These are phyloP conservation scores for Pelecanoides urinatrix DNA, from an alignment of 2,113 vertebrate genomes.

Conservation along the genomic window DNA sequence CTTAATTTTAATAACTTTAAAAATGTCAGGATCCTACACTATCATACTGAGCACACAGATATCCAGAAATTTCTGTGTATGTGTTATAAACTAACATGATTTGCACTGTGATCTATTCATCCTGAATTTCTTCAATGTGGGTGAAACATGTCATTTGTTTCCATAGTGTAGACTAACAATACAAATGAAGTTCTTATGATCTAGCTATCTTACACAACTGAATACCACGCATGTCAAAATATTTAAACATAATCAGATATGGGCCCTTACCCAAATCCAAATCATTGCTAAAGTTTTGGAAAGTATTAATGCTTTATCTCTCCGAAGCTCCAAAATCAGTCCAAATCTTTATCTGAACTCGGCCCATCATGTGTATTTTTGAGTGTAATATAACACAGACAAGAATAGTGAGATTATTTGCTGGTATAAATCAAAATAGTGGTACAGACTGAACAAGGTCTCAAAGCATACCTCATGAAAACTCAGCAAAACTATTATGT, in stretches of 20 bases:
- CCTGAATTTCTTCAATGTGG: constrained; percentile 10
- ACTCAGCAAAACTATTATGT: not conserved
- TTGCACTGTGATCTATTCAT: not conserved
- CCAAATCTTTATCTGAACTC: constrained; percentile 38
- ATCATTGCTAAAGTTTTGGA: constrained; percentile 20
- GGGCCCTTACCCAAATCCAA: constrained; percentile 15
- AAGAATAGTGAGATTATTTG: not conserved
- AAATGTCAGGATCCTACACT: not conserved
- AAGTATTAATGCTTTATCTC: constrained; percentile 29
- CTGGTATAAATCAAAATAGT: not conserved
- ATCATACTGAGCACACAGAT: not conserved
- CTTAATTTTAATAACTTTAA: not conserved
- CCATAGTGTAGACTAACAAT: not conserved
- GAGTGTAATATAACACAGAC: not conserved
- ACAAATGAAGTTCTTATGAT: constrained; percentile 6
- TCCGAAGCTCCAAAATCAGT: not conserved
- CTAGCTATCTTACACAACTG: not conserved
- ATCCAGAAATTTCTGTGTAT: not conserved
- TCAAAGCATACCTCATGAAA: not conserved
- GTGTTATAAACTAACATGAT: not conserved
- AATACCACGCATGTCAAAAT: not conserved
- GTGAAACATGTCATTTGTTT: not conserved
- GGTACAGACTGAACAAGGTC: not conserved
- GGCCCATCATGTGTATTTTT: not conserved
- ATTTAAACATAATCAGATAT: constrained; percentile 41